Evolutionary conservation across 1,140 invertebrate species (phyloP).

Genomic region (Polyergus mexicanus): DNA sequence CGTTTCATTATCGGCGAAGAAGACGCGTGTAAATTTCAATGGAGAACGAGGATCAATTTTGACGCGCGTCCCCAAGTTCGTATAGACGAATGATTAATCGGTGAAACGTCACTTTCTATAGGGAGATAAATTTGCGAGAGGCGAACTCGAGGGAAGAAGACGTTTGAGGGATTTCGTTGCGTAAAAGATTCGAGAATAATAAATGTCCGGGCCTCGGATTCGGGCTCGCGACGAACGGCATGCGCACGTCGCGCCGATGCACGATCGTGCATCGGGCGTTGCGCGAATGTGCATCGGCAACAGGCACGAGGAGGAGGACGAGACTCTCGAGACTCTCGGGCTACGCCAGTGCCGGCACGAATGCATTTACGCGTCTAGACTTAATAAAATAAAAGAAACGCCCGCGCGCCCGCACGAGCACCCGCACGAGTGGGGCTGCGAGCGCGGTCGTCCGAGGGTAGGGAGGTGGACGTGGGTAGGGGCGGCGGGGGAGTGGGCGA

Average conservation of each 20-base stretch:
- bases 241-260: neutral
- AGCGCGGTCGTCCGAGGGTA: constrained; percentile 49
- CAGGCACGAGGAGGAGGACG: constrained; percentile 36
- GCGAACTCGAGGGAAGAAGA: neutral
- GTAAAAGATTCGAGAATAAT: constrained; percentile 27
- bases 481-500: constrained; percentile 70
- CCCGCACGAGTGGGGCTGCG: constrained; percentile 76
- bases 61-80: neutral
- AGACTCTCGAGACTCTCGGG: constrained; percentile 72
- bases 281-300: constrained; percentile 58
- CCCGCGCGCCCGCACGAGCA: constrained; percentile 76
- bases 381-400: constrained; percentile 86
- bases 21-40: neutral
- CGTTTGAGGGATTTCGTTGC: no score
- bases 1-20: neutral
- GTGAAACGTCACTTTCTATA: neutral
- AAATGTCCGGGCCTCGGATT: neutral
- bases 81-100: neutral
- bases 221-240: constrained; percentile 15
- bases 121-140: neutral
- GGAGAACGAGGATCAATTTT: neutral
- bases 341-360: constrained; percentile 84
- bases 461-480: neutral
- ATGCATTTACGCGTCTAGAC: constrained; percentile 86
- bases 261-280: constrained; percentile 22